A percentile compares a stretch with the other conserved stretches of the same genome.
These are phyloP conservation scores for Colistium nudipinnis DNA, from an alignment of 2,113 vertebrate genomes.

Conservation along the genomic window DNA sequence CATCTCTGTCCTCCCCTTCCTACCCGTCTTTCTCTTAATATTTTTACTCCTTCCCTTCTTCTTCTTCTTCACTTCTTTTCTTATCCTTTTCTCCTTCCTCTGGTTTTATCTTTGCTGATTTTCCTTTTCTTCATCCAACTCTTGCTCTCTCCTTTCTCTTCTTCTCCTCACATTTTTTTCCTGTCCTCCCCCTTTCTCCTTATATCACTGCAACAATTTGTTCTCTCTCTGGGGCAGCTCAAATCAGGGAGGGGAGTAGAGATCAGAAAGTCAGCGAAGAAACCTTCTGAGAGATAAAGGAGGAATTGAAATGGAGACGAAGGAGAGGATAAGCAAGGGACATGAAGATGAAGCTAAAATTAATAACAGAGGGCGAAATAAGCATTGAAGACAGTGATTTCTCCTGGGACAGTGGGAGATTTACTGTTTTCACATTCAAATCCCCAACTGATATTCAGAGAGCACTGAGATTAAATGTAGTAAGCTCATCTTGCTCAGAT, in stretches of 20 bases:
- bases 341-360: conserved; percentile 19
- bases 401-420: conserved; percentile 5
- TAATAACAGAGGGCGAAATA: conserved; percentile 1
- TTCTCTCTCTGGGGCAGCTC: conserved; percentile 8
- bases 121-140: background rate
- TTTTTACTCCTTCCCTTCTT: background rate
- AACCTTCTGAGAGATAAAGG: conserved; percentile 7
- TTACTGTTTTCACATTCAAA: background rate
- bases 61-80: background rate
- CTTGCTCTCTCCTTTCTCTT: background rate
- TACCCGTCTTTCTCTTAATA: background rate
- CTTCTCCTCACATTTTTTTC: background rate
- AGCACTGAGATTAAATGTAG: background rate
- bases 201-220: conserved; percentile 11
- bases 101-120: background rate
- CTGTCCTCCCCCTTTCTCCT: background rate
- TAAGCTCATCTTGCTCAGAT: conserved; percentile 8
- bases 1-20: background rate
- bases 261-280: background rate
- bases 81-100: background rate
- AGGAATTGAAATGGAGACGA: background rate
- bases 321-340: conserved; percentile 1
- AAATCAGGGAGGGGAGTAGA: background rate
- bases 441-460: conserved; percentile 8
- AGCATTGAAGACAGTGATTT: conserved; percentile 19